Evolutionary conservation across 2,797 vertebrate genomes (phyloP).

Genomic region (Heteromormyrus szaboi): DNA sequence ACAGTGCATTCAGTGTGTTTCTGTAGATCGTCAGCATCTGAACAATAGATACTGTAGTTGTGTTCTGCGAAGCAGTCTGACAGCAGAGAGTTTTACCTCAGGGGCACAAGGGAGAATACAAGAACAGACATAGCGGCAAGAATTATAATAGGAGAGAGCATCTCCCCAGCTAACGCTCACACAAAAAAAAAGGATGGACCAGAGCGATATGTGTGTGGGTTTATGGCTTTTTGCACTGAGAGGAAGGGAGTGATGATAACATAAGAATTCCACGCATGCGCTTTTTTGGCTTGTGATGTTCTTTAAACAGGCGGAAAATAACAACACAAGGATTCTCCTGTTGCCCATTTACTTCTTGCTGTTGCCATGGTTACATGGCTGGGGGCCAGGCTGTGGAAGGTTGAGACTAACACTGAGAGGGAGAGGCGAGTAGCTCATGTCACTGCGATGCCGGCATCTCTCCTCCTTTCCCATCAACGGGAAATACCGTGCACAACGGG

Average conservation of each 20-base stretch:
- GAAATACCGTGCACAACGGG: neutral
- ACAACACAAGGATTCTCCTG: slow-evolving; percentile 29
- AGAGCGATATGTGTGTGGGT: neutral
- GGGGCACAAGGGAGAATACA: slow-evolving; percentile 24
- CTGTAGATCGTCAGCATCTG: slow-evolving; percentile 27
- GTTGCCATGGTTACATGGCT: slow-evolving; percentile 47
- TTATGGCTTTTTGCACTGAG: neutral
- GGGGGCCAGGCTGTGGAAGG: slow-evolving; percentile 40
- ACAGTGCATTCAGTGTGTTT: neutral
- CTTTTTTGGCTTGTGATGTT: slow-evolving; percentile 21
- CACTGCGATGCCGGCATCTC: neutral
- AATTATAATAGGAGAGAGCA: neutral
- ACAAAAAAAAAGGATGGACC: slow-evolving; percentile 3
- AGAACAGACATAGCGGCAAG: slow-evolving; percentile 19
- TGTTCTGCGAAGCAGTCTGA: slow-evolving; percentile 29
- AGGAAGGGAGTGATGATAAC: neutral
- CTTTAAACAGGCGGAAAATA: slow-evolving; percentile 21
- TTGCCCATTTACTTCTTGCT: slow-evolving; percentile 28
- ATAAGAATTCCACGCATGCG: neutral
- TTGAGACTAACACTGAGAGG: slow-evolving; percentile 32
- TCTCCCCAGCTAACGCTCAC: slow-evolving; percentile 12
- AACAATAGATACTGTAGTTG: slow-evolving; percentile 19
- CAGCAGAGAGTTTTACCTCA: slow-evolving; percentile 27
- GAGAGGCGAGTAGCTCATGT: slow-evolving; percentile 18
- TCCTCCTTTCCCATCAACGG: neutral